Evolutionary conservation across 2,888 invertebrate species (phyloP).

Genomic region (Neoascia interrupta): DNA sequence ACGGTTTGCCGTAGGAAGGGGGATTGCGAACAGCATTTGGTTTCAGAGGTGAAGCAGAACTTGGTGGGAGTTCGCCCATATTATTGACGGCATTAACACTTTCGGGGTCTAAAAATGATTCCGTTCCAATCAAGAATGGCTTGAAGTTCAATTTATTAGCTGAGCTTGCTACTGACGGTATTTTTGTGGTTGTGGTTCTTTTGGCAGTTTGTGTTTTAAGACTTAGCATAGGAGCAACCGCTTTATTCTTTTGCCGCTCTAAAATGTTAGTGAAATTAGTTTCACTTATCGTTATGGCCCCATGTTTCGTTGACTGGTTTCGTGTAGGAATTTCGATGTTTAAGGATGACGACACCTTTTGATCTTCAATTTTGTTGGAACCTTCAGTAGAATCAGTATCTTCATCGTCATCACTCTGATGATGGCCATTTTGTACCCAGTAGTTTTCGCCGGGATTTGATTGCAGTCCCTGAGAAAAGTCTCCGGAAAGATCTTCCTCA

Average conservation of each 20-base stretch:
- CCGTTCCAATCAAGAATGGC: neutral
- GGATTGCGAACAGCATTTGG: neutral
- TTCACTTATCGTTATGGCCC: neutral
- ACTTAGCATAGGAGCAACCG: too few relatives aligned
- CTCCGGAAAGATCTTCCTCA: conserved; percentile 17
- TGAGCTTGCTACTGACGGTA: too few relatives aligned
- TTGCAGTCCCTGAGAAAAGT: conserved; percentile 12
- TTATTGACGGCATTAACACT: conserved; percentile 37
- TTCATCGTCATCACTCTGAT: conserved; percentile 16
- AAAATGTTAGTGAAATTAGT: too few relatives aligned
- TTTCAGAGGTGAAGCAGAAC: neutral
- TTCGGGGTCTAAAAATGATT: conserved; percentile 24
- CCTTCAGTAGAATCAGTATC: conserved; percentile 12
- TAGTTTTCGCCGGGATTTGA: neutral
- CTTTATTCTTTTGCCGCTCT: too few relatives aligned
- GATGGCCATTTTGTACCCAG: conserved; percentile 6
- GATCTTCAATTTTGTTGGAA: too few relatives aligned
- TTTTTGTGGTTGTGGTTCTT: neutral
- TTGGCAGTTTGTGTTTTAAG: too few relatives aligned
- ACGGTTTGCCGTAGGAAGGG: conserved; percentile 29
- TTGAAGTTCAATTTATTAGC: neutral
- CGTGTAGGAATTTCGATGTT: conserved; percentile 22
- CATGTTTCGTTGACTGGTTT: neutral
- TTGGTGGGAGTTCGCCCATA: conserved; percentile 20
- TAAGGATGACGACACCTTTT: conserved; percentile 44